phyloP scores from a whole-genome alignment of 2,113 vertebrate species.

The Melanotaenia duboulayi region DNA sequence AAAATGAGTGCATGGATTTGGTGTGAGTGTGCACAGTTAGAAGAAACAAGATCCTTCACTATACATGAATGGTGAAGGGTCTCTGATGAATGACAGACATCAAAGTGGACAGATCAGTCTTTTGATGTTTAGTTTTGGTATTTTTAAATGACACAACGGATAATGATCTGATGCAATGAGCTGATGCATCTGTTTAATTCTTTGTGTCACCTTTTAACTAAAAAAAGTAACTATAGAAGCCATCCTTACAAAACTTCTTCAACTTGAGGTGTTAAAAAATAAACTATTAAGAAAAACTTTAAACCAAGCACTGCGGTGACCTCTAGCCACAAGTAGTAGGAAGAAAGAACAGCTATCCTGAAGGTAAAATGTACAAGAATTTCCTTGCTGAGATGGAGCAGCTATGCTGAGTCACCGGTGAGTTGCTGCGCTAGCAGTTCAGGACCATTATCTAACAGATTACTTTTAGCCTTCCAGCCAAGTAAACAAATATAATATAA shows the following conservation, averaged over 20 bases:
- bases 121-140: too few relatives aligned
- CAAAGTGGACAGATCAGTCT: background rate
- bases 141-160: too few relatives aligned
- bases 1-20: too few relatives aligned
- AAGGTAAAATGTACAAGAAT: constrained; percentile 43
- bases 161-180: too few relatives aligned
- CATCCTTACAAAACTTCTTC: too few relatives aligned
- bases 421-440: constrained; percentile 49
- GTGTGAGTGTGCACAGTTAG: too few relatives aligned
- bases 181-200: too few relatives aligned
- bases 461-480: constrained; percentile 42
- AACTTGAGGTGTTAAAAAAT: constrained; percentile 11
- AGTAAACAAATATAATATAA: constrained; percentile 41
- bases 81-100: too few relatives aligned
- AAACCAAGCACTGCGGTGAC: constrained; percentile 47
- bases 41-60: too few relatives aligned
- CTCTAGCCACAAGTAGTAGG: constrained; percentile 33
- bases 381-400: constrained; percentile 46
- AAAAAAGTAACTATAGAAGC: too few relatives aligned
- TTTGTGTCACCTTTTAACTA: too few relatives aligned
- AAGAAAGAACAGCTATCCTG: constrained; percentile 52
- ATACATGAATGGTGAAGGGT: too few relatives aligned
- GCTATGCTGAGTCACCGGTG: constrained; percentile 50
- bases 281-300: constrained; percentile 37
- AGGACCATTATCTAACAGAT: constrained; percentile 39